Evolutionary conservation across 2,888 invertebrate species (phyloP).

Genomic region (Pristionchus entomophagus): DNA sequence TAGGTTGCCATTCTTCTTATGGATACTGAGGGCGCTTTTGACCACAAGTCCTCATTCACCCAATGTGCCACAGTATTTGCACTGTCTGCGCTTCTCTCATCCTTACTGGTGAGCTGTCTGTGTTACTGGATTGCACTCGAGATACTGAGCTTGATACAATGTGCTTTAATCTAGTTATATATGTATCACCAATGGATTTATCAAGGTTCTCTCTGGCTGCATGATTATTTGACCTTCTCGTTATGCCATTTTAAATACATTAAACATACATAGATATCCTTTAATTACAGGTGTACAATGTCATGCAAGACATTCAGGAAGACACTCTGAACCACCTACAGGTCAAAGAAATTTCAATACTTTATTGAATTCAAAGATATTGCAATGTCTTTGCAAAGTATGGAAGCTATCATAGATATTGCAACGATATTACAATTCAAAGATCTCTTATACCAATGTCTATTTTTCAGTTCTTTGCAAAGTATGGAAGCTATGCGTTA

Average conservation of each 20-base stretch:
- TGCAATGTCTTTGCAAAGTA: too few species aligned
- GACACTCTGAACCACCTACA: not conserved
- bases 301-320: not conserved
- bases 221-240: too few species aligned
- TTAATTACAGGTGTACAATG: not conserved
- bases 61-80: constrained; percentile 15
- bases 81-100: not conserved
- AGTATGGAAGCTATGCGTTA: not conserved
- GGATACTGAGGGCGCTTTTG: constrained; percentile 21
- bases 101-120: not conserved
- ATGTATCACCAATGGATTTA: too few species aligned
- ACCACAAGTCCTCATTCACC: not conserved
- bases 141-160: too few species aligned
- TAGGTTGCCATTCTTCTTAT: constrained; percentile 7
- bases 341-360: not conserved
- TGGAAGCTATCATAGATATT: too few species aligned
- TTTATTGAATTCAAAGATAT: too few species aligned
- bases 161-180: too few species aligned
- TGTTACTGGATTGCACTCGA: not conserved
- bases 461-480: constrained; percentile 26
- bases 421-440: too few species aligned
- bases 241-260: too few species aligned
- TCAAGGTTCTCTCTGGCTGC: too few species aligned
- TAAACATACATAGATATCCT: too few species aligned
- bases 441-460: not conserved